Conservation (phyloP, 2,113 vertebrate genomes). For the Mormyrus lacerda region DNA sequence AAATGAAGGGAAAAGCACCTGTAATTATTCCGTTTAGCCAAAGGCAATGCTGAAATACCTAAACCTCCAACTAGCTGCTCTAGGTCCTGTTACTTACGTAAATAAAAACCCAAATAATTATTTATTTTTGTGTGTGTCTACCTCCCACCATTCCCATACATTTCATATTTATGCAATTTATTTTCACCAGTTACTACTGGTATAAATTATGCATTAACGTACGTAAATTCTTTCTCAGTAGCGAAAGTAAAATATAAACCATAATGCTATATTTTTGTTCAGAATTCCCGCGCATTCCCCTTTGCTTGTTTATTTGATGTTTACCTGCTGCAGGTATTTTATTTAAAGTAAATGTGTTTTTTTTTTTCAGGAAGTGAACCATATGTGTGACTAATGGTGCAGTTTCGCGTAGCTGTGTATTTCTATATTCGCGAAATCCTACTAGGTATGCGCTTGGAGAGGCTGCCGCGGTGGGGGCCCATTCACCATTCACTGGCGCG, state of each 20-base stretch:
- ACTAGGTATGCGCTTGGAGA: neutral
- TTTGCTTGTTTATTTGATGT: neutral
- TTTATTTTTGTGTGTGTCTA: neutral
- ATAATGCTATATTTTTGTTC: neutral
- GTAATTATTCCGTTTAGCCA: slow-evolving; percentile 1
- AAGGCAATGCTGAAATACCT: neutral
- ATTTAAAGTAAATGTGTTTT: neutral
- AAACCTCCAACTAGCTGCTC: neutral
- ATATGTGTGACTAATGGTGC: neutral
- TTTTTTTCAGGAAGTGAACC: neutral
- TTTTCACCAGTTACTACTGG: neutral
- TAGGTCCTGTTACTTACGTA: neutral
- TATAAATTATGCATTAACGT: neutral
- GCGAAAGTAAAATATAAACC: slow-evolving; percentile 1
- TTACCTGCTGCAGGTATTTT: neutral
- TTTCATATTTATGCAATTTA: neutral
- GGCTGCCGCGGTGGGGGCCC: neutral
- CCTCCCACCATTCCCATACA: neutral
- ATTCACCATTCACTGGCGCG: slow-evolving; percentile 3
- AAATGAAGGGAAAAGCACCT: slow-evolving; percentile 1
- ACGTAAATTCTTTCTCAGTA: neutral
- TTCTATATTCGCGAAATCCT: neutral
- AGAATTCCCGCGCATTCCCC: neutral
- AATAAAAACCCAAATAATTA: neutral
- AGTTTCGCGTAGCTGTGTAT: neutral